Base-by-base conservation (phyloP, 2,888 invertebrate genomes). In the Hirtodrosophila alboralis region DNA sequence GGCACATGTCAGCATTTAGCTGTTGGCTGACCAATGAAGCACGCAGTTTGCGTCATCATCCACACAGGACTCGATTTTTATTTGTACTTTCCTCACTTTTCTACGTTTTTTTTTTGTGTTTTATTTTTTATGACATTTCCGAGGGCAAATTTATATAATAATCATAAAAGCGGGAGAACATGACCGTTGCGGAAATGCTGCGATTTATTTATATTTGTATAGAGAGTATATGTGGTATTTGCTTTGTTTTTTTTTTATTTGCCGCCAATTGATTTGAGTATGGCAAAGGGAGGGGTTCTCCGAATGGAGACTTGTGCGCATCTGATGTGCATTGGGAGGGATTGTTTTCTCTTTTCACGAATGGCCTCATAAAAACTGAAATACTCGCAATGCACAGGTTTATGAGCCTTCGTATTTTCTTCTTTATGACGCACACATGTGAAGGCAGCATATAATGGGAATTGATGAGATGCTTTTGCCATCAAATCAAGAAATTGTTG, bases 121-220 rank as follows among this genome's bases (percentile, higher is more conserved):
- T 33, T 21, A 13, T 14, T 57, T 67, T 75, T 79, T 76, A 81
- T 51, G 81, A 57, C 76, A 62, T 43, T 56, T 63, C 69, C 5
- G 45, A 43, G 67, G 53, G 59, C 48, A 66, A 75, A 81, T 72
- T 79, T 81, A 75, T 79, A 76, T 79, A 79, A 79, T 79, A 79
- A 79, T 81, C 79, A 79, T 79, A 79, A 79, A 79, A 79, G 78
- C 74, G 44, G 65, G 53, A 49, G 76, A 76, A 74, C 81, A 75
- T 77, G 78, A 80, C 67, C 71, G 61, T 64, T 74, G 79, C 71
- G 79, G 71, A 81, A 79, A 72, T 65, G 56, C 81, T 81, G 79
- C 78, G 79, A 79, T 79, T 79, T 79, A 79, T 78, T 79, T 76
- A 68, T 77, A 65, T 78, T 78, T 79, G 75, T 54, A 61, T 21